A percentile compares a stretch with the other conserved stretches of the same genome.
These are phyloP conservation scores for Agapostemon virescens DNA, from an alignment of 2,888 invertebrate genomes.

Conservation along the genomic window DNA sequence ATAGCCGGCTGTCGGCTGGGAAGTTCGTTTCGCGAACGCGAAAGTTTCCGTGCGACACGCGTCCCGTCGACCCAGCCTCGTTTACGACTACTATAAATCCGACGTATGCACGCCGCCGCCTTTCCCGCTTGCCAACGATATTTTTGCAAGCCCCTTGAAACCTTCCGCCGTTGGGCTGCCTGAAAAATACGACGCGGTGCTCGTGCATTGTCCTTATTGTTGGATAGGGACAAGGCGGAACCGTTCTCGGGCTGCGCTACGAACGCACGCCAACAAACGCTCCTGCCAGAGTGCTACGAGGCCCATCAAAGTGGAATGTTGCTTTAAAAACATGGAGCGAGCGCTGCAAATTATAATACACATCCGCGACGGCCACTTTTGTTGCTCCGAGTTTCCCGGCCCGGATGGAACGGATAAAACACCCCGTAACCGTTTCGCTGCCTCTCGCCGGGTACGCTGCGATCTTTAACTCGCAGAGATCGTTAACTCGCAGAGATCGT, in stretches of 20 bases:
- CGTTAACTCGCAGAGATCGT: no score
- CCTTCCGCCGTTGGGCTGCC: constrained; percentile 2
- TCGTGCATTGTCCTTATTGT: constrained; percentile 6
- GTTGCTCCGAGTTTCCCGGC: neutral
- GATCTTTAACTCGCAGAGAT: no score
- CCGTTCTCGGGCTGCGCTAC: neutral
- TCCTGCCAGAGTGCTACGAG: neutral
- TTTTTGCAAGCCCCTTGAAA: constrained; percentile 6
- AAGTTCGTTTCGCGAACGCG: constrained; percentile 23
- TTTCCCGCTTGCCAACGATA: constrained; percentile 4
- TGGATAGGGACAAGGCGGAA: neutral
- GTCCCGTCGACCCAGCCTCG: constrained; percentile 25
- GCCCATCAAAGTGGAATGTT: constrained; percentile 5
- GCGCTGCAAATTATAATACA: neutral
- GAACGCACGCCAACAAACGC: neutral
- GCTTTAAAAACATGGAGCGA: neutral
- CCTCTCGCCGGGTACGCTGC: no score
- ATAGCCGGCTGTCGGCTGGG: neutral
- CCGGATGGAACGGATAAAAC: neutral
- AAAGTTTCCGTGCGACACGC: constrained; percentile 11
- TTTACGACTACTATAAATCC: constrained; percentile 56
- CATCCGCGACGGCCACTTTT: neutral
- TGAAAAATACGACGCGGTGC: constrained; percentile 6
- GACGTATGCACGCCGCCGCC: constrained; percentile 37
- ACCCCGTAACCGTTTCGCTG: neutral